Evolutionary conservation across 2,888 invertebrate genomes (phyloP), one percentile per base, ranked within the genome.

Genomic region (Meteorus colon): DNA sequence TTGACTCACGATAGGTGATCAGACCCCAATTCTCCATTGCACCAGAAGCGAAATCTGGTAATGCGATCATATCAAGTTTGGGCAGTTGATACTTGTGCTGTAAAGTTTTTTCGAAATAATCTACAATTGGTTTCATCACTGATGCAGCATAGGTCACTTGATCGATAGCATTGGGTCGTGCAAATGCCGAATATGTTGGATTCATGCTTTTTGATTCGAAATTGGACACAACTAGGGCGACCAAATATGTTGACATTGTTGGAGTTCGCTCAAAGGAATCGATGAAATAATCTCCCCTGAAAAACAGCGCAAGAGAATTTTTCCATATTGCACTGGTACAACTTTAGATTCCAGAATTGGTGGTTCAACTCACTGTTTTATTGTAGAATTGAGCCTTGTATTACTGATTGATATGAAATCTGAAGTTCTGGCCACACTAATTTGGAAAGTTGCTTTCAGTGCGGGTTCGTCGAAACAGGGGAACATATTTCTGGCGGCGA

Each of bases 221-320:
- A 83, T 96, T 95, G 24, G 96, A 95, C 0, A 97, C 93, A 5
- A 96, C 91, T 84, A 97, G 94, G 0, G 97, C 97, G 1, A 97
- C 92, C 8, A 97, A 90, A 84, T 98, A 98, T 0, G 96, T 95
- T 0, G 96, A 94, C 95, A 96, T 96, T 69, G 87, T 89, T 0
- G 93, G 93, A 0, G 94, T 92, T 48, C 91, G 90, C 62, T 90
- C 84, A 85, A 93, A 94, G 16, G 77, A 77, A 63, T 86, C 84
- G 78, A 80, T 80, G 27, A 82, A 73, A 29, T 83, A 80, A 70
- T 86, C 74, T 14, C 78, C 81, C 16, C 82, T 65, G 45, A 79
- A 77, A 45, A 60, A 74, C 62, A 76, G 55, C 37, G 24, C 24
- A 34, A 48, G 41, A 5, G 34, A 67, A n/a, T 70, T 31, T 24